Evolutionary conservation across 1,140 invertebrate species (phyloP).

Genomic region (Cotesia glomerata): DNA sequence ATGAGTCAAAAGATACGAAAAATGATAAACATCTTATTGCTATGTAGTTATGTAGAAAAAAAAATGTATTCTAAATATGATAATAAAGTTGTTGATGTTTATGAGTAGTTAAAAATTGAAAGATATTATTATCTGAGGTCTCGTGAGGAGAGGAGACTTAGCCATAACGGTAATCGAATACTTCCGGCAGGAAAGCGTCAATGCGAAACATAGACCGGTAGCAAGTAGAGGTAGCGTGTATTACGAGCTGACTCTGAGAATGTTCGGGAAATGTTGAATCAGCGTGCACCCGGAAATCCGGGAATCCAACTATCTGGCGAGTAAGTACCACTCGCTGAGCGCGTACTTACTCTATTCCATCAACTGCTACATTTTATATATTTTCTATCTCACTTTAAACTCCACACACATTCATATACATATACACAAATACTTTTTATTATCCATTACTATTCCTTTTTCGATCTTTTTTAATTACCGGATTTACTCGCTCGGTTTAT

Average conservation of each 20-base stretch:
- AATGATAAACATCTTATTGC: too few species aligned
- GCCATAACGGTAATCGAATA: conserved; percentile 36
- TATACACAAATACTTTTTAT: too few species aligned
- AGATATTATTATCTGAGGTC: too few species aligned
- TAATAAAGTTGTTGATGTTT: too few species aligned
- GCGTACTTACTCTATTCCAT: conserved; percentile 13
- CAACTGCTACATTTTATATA: not conserved
- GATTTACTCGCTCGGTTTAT: conserved; percentile 9
- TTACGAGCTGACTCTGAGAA: conserved; percentile 19
- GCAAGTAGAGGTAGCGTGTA: conserved; percentile 5
- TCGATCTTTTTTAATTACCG: not conserved
- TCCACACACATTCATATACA: not conserved
- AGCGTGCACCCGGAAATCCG: conserved; percentile 27
- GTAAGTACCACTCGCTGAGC: conserved; percentile 9
- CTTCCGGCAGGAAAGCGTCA: conserved; percentile 41
- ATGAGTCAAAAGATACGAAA: too few species aligned
- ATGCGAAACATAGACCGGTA: conserved; percentile 26
- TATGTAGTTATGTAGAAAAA: too few species aligned
- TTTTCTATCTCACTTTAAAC: not conserved
- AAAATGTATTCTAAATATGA: too few species aligned
- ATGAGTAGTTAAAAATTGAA: too few species aligned
- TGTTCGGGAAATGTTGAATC: conserved; percentile 32
- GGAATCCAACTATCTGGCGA: conserved; percentile 27
- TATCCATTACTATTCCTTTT: not conserved
- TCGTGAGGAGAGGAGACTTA: not conserved